Conservation (phyloP, 2,888 invertebrate genomes). For the Sinelater perroti region DNA sequence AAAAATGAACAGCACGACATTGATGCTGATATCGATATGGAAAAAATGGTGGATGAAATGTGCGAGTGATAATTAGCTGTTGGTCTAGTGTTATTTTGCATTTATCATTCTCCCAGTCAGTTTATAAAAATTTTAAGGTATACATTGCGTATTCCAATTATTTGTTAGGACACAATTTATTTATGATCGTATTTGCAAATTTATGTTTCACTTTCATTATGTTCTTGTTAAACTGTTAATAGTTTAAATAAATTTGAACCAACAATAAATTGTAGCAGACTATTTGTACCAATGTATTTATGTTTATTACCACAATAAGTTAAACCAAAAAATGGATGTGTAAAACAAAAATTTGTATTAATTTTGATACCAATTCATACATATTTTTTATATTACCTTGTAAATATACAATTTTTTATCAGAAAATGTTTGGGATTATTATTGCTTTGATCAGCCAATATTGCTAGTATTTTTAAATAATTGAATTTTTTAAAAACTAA, state of each 20-base stretch:
- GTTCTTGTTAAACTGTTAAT: conserved; percentile 25
- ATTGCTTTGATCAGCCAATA: too few species aligned
- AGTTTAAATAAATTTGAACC: conserved; percentile 21
- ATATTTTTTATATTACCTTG: too few species aligned
- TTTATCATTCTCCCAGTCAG: conserved; percentile 23
- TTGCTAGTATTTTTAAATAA: too few species aligned
- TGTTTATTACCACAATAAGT: too few species aligned
- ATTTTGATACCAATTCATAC: too few species aligned
- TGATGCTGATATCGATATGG: conserved; percentile 78
- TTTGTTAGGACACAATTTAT: conserved; percentile 20
- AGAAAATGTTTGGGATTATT: too few species aligned
- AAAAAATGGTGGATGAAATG: conserved; percentile 78
- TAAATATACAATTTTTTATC: too few species aligned
- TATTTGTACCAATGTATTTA: too few species aligned
- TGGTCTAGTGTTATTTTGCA: conserved; percentile 30
- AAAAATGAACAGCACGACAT: conserved; percentile 57
- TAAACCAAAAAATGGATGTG: too few species aligned
- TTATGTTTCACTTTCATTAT: conserved; percentile 26
- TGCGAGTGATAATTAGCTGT: conserved; percentile 61
- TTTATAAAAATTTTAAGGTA: conserved; percentile 24
- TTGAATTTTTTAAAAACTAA: too few species aligned
- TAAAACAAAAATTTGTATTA: too few species aligned
- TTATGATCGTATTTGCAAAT: conserved; percentile 18
- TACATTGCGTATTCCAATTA: conserved; percentile 24
- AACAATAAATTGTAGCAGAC: too few species aligned